Evolutionary conservation across 2,888 invertebrate species (phyloP), one percentile per base, ranked within the genome.

Genomic region (Cabera pusaria): DNA sequence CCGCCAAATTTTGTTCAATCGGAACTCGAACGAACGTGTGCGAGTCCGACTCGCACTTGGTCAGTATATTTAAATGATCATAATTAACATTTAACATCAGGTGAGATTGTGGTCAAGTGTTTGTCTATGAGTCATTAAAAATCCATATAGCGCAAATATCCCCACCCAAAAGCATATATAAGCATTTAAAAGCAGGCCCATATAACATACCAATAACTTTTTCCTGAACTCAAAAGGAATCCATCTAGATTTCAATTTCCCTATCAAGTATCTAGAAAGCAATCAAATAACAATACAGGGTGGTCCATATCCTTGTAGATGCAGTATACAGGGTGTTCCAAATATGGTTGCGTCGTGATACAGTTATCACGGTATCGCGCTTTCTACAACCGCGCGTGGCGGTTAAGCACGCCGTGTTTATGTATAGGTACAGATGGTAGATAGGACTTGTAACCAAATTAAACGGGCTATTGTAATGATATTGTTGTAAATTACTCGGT

Each of bases 351-450:
- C 11, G n/a, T 42, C 41, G 41, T 42, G 41, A 35, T 26, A 26
- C 17, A 12, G 9, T 26, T 32, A 36, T 35, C 41, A 32, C 31
- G 25, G 12, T 31, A 31, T 40, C 28, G 25, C 14, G 23, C 41
- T 42, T 42, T 42, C 41, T 42, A 42, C n/a, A 5, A 5, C n/a
- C 17, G 34, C 29, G 40, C 35, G 35, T 36, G 35, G 31, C 6
- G 35, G 11, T 12, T 7, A 5, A 6, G 12, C 35, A 26, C 31
- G 31, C 12, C 11, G 29, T 33, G 23, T 32, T 21, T 29, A 25
- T 4, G 6, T 5, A n/a, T n/a, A n/a, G n/a, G n/a, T n/a, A n/a
- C n/a, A 11, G 12, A 28, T 29, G 6, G 3, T 6, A 29, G 37
- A 14, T 23, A 28, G 20, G 21, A 6, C 8, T 25, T 17, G 12